Base-by-base conservation (phyloP, 2,113 vertebrate genomes). In the Tympanuchus pallidicinctus region DNA sequence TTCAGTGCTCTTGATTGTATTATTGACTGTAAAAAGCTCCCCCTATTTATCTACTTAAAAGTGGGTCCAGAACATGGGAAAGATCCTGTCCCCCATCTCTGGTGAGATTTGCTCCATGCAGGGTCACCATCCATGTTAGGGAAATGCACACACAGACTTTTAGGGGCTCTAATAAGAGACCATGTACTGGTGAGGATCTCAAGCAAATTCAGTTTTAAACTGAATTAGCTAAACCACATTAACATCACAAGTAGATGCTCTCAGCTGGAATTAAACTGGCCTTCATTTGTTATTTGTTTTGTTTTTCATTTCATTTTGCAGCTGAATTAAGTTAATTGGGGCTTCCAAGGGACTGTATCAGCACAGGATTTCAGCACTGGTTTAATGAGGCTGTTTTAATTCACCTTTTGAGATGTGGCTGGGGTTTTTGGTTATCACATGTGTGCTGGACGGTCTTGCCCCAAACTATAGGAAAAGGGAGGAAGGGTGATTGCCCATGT, bases 191-290 rank as follows among this genome's bases (percentile, higher is more conserved):
- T 8, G 4, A 93, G 47, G 40, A 63, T 59, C 40, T 78, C 52
- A 59, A 71, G 45, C 14, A 92, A 85, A 88, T 93, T 89, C 71
- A 57, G 74, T 91, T 91, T 78, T 70, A 82, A 90, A 79, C 79
- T 63, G 86, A 42, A 79, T 88, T 85, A 85, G 63, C 74, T 63
- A 82, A 89, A 84, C 73, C 1, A 1, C 28, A 74, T 87, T 91
- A 89, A 57, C 45, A 74, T 52, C 70, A 28, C 57, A 47, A 87
- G 73, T 6, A 91, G 72, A 70, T 48, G 61, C 21, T 86, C 82
- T 89, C 74, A 89, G 16, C 54, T 75, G 79, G 75, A 71, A 93
- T 88, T 92, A 87, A 89, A 79, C 42, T 54, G 24, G 9, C 60
- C 50, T 74, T 63, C 1, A 1, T 76, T 73, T 82, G 42, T 45